Evolutionary conservation across 2,797 vertebrate genomes (phyloP).

Genomic region (Neosalanx taihuensis): DNA sequence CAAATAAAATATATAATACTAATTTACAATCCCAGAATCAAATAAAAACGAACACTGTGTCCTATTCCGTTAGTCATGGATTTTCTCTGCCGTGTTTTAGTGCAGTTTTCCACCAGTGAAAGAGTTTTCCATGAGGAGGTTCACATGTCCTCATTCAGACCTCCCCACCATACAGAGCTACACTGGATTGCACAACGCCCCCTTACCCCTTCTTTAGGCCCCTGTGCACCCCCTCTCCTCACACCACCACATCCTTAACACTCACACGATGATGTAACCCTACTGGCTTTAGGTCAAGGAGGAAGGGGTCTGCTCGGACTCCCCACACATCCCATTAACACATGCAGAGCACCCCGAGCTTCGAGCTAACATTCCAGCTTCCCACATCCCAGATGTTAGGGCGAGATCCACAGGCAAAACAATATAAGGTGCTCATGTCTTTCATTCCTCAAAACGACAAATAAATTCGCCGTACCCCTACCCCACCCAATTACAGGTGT

Average conservation of each 20-base stretch:
- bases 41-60: too few species aligned
- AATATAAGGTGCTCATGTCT: neutral
- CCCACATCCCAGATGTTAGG: neutral
- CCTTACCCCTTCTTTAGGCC: conserved; percentile 43
- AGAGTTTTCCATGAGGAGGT: conserved; percentile 7
- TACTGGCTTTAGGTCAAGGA: conserved; percentile 66
- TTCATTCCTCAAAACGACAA: too few species aligned
- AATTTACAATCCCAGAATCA: too few species aligned
- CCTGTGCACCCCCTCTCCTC: conserved; percentile 34
- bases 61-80: too few species aligned
- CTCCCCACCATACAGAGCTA: conserved; percentile 36
- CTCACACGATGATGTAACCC: conserved; percentile 54
- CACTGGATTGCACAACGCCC: conserved; percentile 55
- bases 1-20: too few species aligned
- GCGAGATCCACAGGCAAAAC: neutral
- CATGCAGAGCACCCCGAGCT: neutral
- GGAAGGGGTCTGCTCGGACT: conserved; percentile 56
- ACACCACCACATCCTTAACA: conserved; percentile 31
- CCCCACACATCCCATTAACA: conserved; percentile 54
- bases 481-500: too few species aligned
- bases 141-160: conserved; percentile 23
- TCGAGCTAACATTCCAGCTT: neutral
- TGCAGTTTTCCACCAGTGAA: neutral
- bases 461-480: too few species aligned
- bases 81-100: too few species aligned